phyloP scores from a whole-genome alignment of 1,140 invertebrate species.

The Thrips palmi region DNA sequence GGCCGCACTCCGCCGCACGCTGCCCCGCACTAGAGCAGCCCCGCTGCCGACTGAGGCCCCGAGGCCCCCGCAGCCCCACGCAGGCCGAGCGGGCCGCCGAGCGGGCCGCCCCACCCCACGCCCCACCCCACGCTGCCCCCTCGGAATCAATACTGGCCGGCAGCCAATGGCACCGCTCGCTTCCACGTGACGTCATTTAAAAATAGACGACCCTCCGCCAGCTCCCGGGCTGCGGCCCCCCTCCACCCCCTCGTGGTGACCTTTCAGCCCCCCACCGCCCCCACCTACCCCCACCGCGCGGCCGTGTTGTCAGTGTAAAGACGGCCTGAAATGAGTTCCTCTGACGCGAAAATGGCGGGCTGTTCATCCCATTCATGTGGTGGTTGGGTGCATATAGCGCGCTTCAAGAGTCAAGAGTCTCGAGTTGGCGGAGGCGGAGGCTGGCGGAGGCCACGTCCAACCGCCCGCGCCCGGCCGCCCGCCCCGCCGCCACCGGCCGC shows the following conservation, averaged over 20 bases:
- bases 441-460: not conserved
- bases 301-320: conserved; percentile 2
- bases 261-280: not conserved
- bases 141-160: too few species aligned
- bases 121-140: not conserved
- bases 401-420: not conserved
- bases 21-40: conserved; percentile 7
- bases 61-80: conserved; percentile 6
- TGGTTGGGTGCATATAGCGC: not conserved
- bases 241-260: not conserved
- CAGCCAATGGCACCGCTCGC: too few species aligned
- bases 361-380: not conserved
- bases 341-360: conserved; percentile 4
- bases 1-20: conserved; percentile 4
- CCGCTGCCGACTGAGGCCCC: conserved; percentile 1
- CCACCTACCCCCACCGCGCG: not conserved
- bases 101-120: conserved; percentile 3
- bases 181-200: too few species aligned
- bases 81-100: conserved; percentile 3
- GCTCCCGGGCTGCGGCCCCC: too few species aligned
- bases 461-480: conserved; percentile 1
- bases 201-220: too few species aligned
- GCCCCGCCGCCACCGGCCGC: conserved; percentile 1
- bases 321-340: conserved; percentile 4
- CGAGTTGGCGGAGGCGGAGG: not conserved